Percentiles rank a stretch among this genome's conserved stretches.
phyloP scores from a whole-genome alignment of 2,888 invertebrate genomes.

The Leucania comma region DNA sequence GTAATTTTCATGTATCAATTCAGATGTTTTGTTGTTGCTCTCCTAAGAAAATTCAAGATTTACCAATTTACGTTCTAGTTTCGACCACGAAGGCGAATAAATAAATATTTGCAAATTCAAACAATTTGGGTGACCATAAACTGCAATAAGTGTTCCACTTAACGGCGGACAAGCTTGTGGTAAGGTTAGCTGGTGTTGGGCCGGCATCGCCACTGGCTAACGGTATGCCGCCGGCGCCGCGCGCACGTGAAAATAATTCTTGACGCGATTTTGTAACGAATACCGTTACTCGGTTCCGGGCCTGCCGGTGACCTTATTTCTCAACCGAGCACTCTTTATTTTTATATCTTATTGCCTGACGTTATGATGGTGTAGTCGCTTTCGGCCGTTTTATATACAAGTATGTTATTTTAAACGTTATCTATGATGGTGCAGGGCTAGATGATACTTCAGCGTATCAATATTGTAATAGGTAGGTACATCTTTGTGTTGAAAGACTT shows the following conservation, averaged over 20 bases:
- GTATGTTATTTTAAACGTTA: constrained; percentile 68
- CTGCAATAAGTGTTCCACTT: constrained; percentile 78
- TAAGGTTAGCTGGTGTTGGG: constrained; percentile 76
- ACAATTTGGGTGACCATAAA: constrained; percentile 61
- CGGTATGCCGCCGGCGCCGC: constrained; percentile 81
- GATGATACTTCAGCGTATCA: constrained; percentile 13
- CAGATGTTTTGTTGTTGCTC: constrained; percentile 46
- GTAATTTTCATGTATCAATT: constrained; percentile 61
- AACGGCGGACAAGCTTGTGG: constrained; percentile 72
- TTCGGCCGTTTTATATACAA: constrained; percentile 62
- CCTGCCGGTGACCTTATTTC: constrained; percentile 89
- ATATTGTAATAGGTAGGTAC: constrained; percentile 11
- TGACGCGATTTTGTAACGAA: constrained; percentile 90
- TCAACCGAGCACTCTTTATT: constrained; percentile 85
- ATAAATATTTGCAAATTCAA: constrained; percentile 22
- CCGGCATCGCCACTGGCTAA: constrained; percentile 81
- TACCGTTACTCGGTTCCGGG: constrained; percentile 90
- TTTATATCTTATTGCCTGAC: constrained; percentile 85
- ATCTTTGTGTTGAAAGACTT: constrained; percentile 21
- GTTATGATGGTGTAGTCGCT: constrained; percentile 72
- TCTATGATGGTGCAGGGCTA: constrained; percentile 17
- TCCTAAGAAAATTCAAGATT: constrained; percentile 13
- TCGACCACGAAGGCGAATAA: background rate
- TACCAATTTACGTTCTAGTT: background rate
- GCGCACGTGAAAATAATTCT: constrained; percentile 90